Base-by-base conservation (phyloP, 2,113 vertebrate genomes). In the Dromaius novaehollandiae region DNA sequence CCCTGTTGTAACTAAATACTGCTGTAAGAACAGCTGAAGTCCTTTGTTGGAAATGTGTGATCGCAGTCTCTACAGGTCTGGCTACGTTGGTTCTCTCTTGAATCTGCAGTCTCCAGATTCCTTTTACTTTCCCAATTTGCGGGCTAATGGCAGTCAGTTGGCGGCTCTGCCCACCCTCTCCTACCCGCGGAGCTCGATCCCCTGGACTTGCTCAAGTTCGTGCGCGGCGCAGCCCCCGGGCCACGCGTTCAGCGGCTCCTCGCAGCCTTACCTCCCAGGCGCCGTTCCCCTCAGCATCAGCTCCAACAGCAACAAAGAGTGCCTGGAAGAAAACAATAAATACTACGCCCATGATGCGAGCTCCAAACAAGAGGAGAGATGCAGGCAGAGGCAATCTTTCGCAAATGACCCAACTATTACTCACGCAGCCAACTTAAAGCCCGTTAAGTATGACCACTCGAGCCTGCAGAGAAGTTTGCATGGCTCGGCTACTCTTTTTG, bases 41-140 rank as follows among this genome's bases (percentile, higher is more conserved):
- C 98, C 98, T 98, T 99, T 98, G 98, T 99, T 98, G 98, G 99
- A 99, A 98, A 99, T 99, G 99, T 99, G 99, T 97, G 99, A 99
- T 95, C 99, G 99, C 98, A 99, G 98, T 99, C 98, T 99, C 96
- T 98, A 99, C 97, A 99, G 98, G 98, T 98, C 99, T 92, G 98
- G 99, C 98, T 99, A 99, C 98, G 98, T 99, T 98, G 98, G 99
- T 98, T 99, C 99, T 89, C 97, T 99, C 93, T 92, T 99, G 97
- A 99, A 99, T 98, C 98, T 99, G 92, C 98, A 98, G 88, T 96
- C 98, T 60, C 98, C 99, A 40, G 99, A 99, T 94, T 99, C 99
- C 94, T 98, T 99, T 93, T 99, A 99, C 96, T 99, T 99, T 97
- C 98, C 99, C 90, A 99, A 98, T 97, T 97, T 99, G 97, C 97